Evolutionary conservation across 2,113 vertebrate species (phyloP).

Genomic region (Elachura formosa): DNA sequence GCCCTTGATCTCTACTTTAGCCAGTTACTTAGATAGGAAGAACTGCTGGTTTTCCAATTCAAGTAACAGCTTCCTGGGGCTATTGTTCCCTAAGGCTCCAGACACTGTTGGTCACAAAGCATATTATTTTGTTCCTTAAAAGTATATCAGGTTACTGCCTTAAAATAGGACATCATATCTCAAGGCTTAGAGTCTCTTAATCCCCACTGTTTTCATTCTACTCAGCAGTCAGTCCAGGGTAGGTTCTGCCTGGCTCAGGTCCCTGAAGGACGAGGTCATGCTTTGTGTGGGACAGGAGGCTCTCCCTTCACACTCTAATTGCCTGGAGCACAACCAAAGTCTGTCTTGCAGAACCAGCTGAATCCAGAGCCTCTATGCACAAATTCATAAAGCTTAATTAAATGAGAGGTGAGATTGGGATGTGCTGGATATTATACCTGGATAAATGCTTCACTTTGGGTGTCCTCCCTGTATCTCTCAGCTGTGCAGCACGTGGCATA

Average conservation of each 20-base stretch:
- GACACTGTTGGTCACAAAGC: neutral
- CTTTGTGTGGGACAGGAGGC: neutral
- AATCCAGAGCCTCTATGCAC: neutral
- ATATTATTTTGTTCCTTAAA: neutral
- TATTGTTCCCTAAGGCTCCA: neutral
- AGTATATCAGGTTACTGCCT: neutral
- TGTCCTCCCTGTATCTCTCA: neutral
- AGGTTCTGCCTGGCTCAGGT: neutral
- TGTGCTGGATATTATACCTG: neutral
- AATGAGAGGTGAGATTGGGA: accelerated
- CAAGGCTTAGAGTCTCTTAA: neutral
- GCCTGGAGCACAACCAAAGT: neutral
- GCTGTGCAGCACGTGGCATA: neutral
- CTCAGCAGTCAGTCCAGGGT: neutral
- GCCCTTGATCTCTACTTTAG: neutral
- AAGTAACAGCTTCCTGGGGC: neutral
- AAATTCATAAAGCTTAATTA: neutral
- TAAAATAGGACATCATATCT: neutral
- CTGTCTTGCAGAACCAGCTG: neutral
- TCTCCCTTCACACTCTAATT: neutral
- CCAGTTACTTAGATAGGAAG: neutral
- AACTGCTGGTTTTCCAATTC: neutral
- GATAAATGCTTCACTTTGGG: neutral
- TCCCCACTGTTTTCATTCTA: neutral
- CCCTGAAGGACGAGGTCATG: neutral